Evolutionary conservation across 2,797 vertebrate species (phyloP), one percentile per base, ranked within the genome.

Genomic region (Orientallactaga sibirica): DNA sequence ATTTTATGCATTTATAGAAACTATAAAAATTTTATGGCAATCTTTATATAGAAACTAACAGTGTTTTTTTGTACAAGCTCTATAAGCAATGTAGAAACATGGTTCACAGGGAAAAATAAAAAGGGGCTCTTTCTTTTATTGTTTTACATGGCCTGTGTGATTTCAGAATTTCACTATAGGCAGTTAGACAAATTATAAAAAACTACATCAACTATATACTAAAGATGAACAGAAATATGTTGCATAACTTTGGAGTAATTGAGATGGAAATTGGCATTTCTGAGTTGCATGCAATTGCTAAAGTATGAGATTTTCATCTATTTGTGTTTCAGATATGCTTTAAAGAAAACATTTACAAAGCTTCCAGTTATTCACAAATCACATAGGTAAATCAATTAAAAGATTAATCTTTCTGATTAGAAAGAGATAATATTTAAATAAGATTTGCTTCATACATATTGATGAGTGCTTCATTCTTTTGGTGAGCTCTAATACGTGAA

Each of bases 21-120:
- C 98, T 91, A 70, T 98, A 98, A 98, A 98, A 96, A 92, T 96
- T 98, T 98, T 97, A 98, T 96, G 92, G 95, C 95, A 96, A 93
- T 97, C 96, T 98, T 98, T 98, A 98, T 98, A 97, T 98, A 98
- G 98, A 98, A 98, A 97, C 96, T 96, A 98, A 97, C 97, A 97
- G 95, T 96, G 95, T 98, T 96, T 97, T 48, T 97, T 98, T 97
- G 88, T 97, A 92, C 92, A 93, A 93, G 96, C 94, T 97, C 92
- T 97, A 2, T 93, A 97, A 96, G 97, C 97, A 82, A 95, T 96
- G 94, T 96, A 97, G 96, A 97, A 98, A 97, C 87, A 88, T 83
- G 90, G 95, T 93, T 95, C 94, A 88, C 29, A 84, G 96, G 97
- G 97, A 96, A 97, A 97, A 97, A 97, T 94, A 92, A 98, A 98